Evolutionary conservation across 2,113 vertebrate genomes (phyloP), one percentile per base, ranked within the genome.

Genomic region (Bufo gargarizans): DNA sequence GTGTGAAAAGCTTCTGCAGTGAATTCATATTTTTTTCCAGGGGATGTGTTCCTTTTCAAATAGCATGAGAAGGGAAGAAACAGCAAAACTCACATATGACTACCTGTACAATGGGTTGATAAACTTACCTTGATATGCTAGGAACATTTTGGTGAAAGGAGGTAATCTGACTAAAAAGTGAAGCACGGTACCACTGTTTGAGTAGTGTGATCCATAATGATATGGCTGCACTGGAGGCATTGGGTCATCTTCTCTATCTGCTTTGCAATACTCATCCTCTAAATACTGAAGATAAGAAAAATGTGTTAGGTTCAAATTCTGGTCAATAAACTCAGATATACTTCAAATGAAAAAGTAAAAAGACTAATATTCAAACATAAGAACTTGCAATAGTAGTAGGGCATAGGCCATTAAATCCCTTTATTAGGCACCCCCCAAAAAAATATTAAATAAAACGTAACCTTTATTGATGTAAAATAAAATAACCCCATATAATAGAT

Each of bases 181-280:
- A 50, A 99, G 96, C 81, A 99, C 97, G 0, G 98, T 99, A 90
- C 98, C 98, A 2, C 98, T 99, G 94, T 99, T 99, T 89, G 98
- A 99, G 89, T 99, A 99, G 93, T 99, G 98, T 17, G 98, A 99
- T 92, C 98, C 98, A 3, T 99, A 99, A 92, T 99, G 98, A 90
- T 99, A 99, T 0, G 98, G 98, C 91, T 97, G 98, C 3, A 99
- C 98, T 0, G 98, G 98, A 1, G 98, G 98, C 98, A 99, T 98
- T 59, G 98, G 98, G 93, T 99, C 98, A 47, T 99, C 98, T 59
- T 99, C 98, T 63, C 96, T 91, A 16, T 96, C 96, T 65, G 98
- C 98, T 92, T 99, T 99, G 91, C 95, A 97, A 90, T 96, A 99
- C 88, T 99, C 98, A 77, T 99, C 98, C 91, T 99, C 98, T 89